Evolutionary conservation across 2,797 vertebrate genomes (phyloP).

Genomic region (Coranthus polyacanthus): DNA sequence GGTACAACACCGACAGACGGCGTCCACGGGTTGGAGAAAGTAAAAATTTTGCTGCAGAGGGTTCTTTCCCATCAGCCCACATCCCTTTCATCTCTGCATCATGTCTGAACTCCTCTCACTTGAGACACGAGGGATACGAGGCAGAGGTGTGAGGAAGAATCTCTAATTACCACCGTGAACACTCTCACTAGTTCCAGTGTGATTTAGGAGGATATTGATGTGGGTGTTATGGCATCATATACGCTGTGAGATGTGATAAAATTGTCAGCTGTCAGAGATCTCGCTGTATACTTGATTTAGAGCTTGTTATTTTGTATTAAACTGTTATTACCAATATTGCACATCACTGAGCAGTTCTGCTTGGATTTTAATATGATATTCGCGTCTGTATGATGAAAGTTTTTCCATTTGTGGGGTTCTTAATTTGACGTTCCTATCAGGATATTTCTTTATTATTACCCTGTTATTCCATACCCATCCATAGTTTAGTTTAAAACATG

Average conservation of each 20-base stretch:
- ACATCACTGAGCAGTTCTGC: no score
- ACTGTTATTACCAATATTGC: no score
- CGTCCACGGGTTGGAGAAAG: conserved; percentile 51
- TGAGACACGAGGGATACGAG: background rate
- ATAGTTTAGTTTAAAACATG: no score
- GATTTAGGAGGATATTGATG: background rate
- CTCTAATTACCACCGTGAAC: background rate
- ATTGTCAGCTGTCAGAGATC: background rate
- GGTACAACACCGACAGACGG: conserved; percentile 50
- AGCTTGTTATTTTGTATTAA: no score
- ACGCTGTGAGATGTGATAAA: background rate
- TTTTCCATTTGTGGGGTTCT: no score
- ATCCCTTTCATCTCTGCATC: background rate
- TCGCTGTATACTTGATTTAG: no score
- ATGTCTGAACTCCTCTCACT: background rate
- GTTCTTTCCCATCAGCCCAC: conserved; percentile 8
- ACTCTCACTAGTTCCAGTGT: background rate
- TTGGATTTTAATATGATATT: no score
- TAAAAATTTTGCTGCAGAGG: conserved; percentile 5
- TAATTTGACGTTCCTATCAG: no score
- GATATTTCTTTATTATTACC: no score
- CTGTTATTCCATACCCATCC: no score
- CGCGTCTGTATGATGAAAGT: no score
- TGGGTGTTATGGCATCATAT: background rate
- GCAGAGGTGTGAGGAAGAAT: background rate